Evolutionary conservation across 2,888 invertebrate genomes (phyloP), one percentile per base, ranked within the genome.

Genomic region (Dolichomitus sp.): DNA sequence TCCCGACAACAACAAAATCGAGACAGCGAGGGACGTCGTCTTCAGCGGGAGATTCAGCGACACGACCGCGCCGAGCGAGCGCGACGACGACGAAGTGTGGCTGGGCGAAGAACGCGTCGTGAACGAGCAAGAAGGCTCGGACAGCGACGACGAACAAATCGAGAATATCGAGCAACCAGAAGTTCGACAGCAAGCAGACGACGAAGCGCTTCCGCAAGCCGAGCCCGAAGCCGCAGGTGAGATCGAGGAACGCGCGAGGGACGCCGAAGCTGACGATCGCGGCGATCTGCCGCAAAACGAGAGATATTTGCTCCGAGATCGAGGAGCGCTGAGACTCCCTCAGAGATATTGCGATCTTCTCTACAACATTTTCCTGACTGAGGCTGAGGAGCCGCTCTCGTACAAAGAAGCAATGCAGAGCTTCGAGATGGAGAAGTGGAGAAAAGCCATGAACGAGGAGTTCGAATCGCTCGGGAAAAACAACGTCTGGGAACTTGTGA

Each of bases 401-500:
- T 61, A 37, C 37, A 2, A 4, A 1, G 37, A 61, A 37, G 61
- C 37, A 4, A 7, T 40, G 17, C 30, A 61, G 17, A 61, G 61
- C 57, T 33, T 5, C 12, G 4, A 14, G 23, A 14, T 2, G 2
- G 17, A 5, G 14, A 0, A 59, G 33, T 59, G 57, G 57, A 59
- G n/a, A 5, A 5, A 14, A 59, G 57, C 57, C 0, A 59, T 59
- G 33, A 12, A 59, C 42, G 63, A 63, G 19, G 63, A 63, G 17
- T 63, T 63, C 40, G 63, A 23, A 12, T 63, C 19, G 0, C 63
- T 63, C 12, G 23, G 7, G 6, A 37, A 85, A 12, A 69, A 69
- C n/a, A 14, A 14, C 57, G 90, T 89, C n/a, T 85, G 85, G 75
- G 63, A 40, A 19, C 23, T 81, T 45, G 77, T 77, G 37, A 52